Percentiles rank a stretch among this genome's conserved stretches.
Evolutionary conservation across 1,140 invertebrate genomes (phyloP).

Genomic region (Zaprionus ornatus): DNA sequence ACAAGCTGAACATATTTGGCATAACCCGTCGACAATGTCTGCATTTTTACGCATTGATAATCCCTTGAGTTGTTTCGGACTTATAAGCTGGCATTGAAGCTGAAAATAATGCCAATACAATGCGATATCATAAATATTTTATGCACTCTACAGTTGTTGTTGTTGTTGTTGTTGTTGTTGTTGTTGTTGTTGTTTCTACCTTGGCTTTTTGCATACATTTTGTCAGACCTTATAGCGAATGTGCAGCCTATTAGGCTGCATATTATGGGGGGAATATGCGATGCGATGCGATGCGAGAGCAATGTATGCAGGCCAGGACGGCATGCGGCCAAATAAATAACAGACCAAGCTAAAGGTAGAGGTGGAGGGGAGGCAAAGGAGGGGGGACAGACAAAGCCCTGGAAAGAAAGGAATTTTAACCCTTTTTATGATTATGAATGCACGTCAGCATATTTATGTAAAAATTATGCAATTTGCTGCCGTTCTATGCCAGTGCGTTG

Average conservation of each 20-base stretch:
- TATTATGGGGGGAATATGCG: constrained; percentile 51
- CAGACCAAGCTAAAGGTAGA: constrained; percentile 30
- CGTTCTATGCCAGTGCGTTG: constrained; percentile 62
- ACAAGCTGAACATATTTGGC: neutral
- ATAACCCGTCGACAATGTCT: constrained; percentile 24
- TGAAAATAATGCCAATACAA: constrained; percentile 79
- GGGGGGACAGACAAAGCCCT: constrained; percentile 31
- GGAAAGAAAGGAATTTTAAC: constrained; percentile 61
- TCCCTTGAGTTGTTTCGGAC: constrained; percentile 28
- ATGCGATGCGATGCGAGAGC: neutral
- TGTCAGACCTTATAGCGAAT: constrained; percentile 60
- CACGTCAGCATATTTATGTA: constrained; percentile 82
- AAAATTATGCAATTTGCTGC: constrained; percentile 83
- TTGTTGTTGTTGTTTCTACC: constrained; percentile 49
- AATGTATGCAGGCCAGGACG: constrained; percentile 37
- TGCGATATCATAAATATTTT: constrained; percentile 80
- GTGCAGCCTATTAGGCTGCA: constrained; percentile 78
- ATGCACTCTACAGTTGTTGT: constrained; percentile 55
- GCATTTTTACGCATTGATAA: constrained; percentile 47
- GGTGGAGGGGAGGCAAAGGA: neutral
- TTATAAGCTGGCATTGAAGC: constrained; percentile 69
- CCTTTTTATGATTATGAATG: constrained; percentile 82
- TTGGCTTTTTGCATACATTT: constrained; percentile 78
- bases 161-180: constrained; percentile 37
- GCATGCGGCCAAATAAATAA: constrained; percentile 74